Evolutionary conservation across 2,888 invertebrate species (phyloP).

Genomic region (Oscheius myriophilus): DNA sequence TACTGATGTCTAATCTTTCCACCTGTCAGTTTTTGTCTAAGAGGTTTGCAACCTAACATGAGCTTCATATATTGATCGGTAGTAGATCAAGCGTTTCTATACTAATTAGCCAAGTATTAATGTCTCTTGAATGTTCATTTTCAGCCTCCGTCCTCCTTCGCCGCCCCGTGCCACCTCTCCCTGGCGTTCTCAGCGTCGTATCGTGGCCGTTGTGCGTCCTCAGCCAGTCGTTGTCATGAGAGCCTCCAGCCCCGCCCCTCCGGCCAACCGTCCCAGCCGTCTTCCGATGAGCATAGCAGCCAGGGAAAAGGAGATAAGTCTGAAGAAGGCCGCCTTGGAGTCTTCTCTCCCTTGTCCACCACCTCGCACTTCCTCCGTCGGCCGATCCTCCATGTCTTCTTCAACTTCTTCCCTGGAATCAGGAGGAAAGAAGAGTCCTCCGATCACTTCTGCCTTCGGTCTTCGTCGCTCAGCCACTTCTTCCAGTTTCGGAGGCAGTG

Average conservation of each 20-base stretch:
- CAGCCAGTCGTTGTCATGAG: conserved; percentile 64
- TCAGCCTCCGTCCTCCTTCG: conserved; percentile 31
- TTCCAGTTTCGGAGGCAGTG: conserved; percentile 37
- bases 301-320: conserved; percentile 37
- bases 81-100: neutral
- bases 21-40: too few species aligned
- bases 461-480: conserved; percentile 43
- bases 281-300: conserved; percentile 52
- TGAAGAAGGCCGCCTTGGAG: conserved; percentile 9
- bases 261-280: conserved; percentile 41
- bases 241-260: conserved; percentile 43
- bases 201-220: conserved; percentile 66
- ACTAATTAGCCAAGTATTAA: neutral
- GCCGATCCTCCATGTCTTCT: conserved; percentile 21
- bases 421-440: neutral
- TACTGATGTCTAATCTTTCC: too few species aligned
- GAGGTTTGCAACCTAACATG: too few species aligned
- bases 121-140: neutral
- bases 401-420: conserved; percentile 13
- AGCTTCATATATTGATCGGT: too few species aligned
- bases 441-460: neutral
- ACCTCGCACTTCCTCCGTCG: conserved; percentile 21
- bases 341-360: conserved; percentile 29
- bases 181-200: conserved; percentile 51
- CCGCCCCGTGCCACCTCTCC: conserved; percentile 41